Percentiles rank a stretch among this genome's conserved stretches.
These are phyloP conservation scores for Lepidostoma basale DNA, from an alignment of 1,140 invertebrate genomes.

Conservation along the genomic window DNA sequence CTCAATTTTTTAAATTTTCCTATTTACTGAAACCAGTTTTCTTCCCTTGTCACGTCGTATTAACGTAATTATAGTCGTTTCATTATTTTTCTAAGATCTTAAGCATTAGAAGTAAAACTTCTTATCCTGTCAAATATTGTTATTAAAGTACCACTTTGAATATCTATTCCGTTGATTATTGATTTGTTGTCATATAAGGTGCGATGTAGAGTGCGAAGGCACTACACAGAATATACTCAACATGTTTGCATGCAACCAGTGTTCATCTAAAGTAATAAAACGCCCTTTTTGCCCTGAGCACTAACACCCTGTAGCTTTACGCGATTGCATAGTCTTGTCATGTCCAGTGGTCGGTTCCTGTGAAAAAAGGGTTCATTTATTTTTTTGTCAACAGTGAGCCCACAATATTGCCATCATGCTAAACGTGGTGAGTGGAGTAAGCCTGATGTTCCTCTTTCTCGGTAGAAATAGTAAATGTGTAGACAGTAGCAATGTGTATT, in stretches of 20 bases:
- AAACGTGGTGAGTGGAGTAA: slow-evolving; percentile 14
- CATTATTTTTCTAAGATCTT: too few relatives aligned
- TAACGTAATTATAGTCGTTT: too few relatives aligned
- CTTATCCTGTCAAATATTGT: too few relatives aligned
- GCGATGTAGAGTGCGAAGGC: background rate
- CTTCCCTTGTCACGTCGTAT: too few relatives aligned
- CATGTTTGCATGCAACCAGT: background rate
- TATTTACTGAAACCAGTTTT: too few relatives aligned
- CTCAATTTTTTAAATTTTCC: too few relatives aligned
- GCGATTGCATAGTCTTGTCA: background rate
- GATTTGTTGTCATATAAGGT: background rate
- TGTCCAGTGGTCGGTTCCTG: too few relatives aligned
- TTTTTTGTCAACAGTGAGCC: background rate
- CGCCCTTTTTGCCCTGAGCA: background rate
- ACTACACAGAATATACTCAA: background rate
- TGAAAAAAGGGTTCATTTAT: background rate
- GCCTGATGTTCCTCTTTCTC: too few relatives aligned
- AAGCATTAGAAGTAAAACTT: too few relatives aligned
- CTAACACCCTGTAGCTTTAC: background rate
- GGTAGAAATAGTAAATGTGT: too few relatives aligned
- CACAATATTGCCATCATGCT: background rate
- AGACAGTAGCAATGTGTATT: too few relatives aligned
- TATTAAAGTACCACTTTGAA: too few relatives aligned
- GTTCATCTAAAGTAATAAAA: background rate
- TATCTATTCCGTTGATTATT: background rate